phyloP scores from a whole-genome alignment of 2,113 vertebrate species.

The Octodon degus region DNA sequence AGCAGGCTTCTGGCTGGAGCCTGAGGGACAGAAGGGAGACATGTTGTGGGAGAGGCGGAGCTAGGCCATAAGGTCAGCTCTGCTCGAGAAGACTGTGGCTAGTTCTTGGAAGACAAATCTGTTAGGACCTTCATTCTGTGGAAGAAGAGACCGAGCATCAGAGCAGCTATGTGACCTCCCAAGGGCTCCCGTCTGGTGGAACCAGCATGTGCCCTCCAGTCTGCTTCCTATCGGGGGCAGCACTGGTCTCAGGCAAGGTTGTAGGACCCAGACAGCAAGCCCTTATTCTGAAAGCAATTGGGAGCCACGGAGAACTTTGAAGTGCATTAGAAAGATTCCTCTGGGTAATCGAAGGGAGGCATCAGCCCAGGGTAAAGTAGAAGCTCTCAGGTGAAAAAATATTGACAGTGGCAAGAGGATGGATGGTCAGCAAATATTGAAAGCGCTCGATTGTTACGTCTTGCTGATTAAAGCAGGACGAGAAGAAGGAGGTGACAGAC shows the following conservation, averaged over 20 bases:
- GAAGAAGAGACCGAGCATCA: not conserved
- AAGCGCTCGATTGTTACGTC: not conserved
- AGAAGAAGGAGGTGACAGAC: not conserved
- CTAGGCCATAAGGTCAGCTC: too few relatives aligned
- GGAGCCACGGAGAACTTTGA: not conserved
- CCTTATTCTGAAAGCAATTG: not conserved
- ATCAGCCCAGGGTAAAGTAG: not conserved
- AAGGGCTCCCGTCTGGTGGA: not conserved
- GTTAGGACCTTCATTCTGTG: not conserved
- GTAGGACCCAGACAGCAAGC: not conserved
- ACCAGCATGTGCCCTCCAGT: fast-evolving
- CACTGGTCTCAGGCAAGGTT: not conserved
- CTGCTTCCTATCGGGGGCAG: not conserved
- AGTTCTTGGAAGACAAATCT: not conserved
- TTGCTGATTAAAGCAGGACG: not conserved
- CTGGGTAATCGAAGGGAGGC: not conserved
- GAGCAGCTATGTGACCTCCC: not conserved
- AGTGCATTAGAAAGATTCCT: not conserved
- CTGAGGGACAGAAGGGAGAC: not conserved
- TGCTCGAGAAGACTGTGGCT: not conserved
- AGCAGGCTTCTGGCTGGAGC: not conserved
- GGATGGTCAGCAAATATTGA: not conserved
- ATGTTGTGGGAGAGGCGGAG: not conserved
- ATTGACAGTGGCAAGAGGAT: not conserved
- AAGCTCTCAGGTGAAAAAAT: not conserved